phyloP scores from a whole-genome alignment of 2,797 vertebrate species.

The Enteromius afrohamiltoni region DNA sequence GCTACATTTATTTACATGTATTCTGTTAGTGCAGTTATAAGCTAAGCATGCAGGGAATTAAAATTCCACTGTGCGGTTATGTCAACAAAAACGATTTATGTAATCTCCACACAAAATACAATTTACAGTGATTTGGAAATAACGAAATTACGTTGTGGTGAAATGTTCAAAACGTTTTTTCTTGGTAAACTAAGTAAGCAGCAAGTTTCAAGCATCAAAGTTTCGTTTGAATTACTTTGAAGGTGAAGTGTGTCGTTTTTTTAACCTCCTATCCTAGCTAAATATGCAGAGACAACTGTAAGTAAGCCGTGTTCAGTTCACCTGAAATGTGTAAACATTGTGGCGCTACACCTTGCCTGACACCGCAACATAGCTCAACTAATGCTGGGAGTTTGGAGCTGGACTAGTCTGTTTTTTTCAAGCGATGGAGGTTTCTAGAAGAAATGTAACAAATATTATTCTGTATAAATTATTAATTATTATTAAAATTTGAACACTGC shows the following conservation, averaged over 20 bases:
- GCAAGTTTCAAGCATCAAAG: no score
- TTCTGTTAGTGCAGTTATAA: neutral
- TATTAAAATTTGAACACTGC: neutral
- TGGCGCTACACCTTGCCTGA: neutral
- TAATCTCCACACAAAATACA: neutral
- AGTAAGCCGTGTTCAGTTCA: neutral
- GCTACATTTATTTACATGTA: neutral
- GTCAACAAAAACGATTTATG: neutral
- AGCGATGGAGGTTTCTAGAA: neutral
- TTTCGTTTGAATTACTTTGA: neutral
- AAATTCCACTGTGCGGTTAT: neutral
- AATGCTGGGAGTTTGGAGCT: neutral
- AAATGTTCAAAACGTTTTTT: neutral
- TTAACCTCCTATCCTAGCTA: neutral
- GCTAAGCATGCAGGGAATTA: neutral
- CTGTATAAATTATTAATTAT: neutral
- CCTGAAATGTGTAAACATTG: conserved; percentile 25
- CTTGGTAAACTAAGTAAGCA: neutral
- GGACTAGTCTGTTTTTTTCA: conserved; percentile 59
- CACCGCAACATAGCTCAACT: neutral
- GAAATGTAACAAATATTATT: neutral
- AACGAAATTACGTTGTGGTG: neutral
- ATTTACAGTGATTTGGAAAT: neutral
- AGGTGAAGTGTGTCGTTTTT: neutral
- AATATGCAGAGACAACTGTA: neutral